Conservation (phyloP, 2,113 vertebrate genomes). For the Myanophis thanlyinensis region DNA sequence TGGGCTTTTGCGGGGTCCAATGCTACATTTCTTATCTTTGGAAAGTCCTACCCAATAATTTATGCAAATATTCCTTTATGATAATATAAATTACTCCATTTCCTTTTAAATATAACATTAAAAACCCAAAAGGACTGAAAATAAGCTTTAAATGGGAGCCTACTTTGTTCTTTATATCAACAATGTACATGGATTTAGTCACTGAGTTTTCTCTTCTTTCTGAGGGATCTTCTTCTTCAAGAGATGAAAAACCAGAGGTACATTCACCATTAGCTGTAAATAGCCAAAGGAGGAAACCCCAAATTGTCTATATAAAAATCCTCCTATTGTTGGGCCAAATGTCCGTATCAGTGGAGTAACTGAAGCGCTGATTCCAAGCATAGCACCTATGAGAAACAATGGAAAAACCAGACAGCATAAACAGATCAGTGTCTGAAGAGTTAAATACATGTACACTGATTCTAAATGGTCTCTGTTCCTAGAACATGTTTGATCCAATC, state of each 20-base stretch:
- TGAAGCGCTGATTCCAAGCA: conserved; percentile 87
- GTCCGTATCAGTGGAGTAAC: conserved; percentile 84
- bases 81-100: not conserved
- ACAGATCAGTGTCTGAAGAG: not conserved
- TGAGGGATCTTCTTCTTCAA: conserved; percentile 56
- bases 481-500: not conserved
- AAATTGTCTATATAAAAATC: conserved; percentile 82
- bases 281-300: conserved; percentile 84
- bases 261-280: conserved; percentile 78
- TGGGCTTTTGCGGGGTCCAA: not conserved
- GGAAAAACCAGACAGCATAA: not conserved
- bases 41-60: not conserved
- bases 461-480: not conserved
- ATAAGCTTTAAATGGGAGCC: not conserved
- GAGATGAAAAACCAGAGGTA: conserved; percentile 72
- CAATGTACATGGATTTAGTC: conserved; percentile 2
- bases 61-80: not conserved
- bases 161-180: not conserved
- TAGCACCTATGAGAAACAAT: conserved; percentile 77
- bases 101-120: not conserved
- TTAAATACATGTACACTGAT: not conserved
- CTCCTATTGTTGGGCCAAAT: conserved; percentile 83
- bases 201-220: conserved; percentile 42
- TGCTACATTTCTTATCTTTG: not conserved
- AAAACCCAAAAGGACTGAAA: not conserved